Evolutionary conservation across 2,888 invertebrate genomes (phyloP).

Genomic region (Hetaerina titia): DNA sequence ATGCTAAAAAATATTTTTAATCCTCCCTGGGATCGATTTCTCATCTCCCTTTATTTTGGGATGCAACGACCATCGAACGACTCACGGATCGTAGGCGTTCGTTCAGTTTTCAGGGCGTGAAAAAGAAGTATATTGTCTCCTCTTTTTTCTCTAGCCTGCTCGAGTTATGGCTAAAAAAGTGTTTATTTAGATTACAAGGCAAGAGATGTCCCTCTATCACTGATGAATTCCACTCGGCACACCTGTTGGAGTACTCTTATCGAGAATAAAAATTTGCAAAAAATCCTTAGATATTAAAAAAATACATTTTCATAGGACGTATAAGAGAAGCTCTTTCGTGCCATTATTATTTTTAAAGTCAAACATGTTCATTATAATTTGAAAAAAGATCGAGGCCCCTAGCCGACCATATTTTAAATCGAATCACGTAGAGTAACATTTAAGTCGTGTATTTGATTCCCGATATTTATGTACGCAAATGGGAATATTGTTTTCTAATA

Average conservation of each 20-base stretch:
- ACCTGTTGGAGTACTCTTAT: conserved; percentile 55
- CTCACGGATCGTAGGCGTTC: not conserved
- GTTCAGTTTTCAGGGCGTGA: not conserved
- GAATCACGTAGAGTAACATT: no score
- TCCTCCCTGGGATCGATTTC: not conserved
- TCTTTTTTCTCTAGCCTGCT: not conserved
- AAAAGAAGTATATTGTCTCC: not conserved
- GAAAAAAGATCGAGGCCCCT: no score
- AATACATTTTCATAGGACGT: not conserved
- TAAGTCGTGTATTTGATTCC: no score
- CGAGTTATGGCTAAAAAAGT: not conserved
- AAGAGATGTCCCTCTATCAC: conserved; percentile 12
- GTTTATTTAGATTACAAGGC: not conserved
- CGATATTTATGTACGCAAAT: no score
- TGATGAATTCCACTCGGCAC: not conserved
- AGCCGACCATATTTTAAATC: no score
- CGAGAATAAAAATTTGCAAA: not conserved
- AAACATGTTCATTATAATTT: no score
- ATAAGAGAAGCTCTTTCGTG: no score
- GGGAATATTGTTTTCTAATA: no score
- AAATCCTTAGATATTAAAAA: not conserved
- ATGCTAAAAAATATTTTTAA: not conserved
- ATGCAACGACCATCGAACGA: not conserved
- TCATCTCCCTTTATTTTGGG: not conserved
- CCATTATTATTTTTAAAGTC: no score